Conservation (phyloP, 1,140 invertebrate species). For the Atta colombica region DNA sequence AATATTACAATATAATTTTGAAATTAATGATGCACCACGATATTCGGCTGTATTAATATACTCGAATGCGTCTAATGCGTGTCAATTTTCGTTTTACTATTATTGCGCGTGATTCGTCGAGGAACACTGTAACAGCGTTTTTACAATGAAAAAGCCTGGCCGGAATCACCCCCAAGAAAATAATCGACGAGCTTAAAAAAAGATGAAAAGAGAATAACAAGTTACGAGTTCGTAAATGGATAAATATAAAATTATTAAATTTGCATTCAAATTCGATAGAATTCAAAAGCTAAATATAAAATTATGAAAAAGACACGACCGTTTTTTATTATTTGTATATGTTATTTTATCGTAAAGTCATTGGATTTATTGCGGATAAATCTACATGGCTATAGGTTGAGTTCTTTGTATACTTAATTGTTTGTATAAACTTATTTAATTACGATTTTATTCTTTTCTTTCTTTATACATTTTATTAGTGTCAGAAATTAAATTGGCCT, state of each 20-base stretch:
- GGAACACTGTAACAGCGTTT: neutral
- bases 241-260: slow-evolving; percentile 21
- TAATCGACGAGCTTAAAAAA: neutral
- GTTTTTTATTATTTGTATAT: neutral
- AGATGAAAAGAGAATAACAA: neutral
- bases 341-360: slow-evolving; percentile 8
- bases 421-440: neutral
- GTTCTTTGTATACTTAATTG: neutral
- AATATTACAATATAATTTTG: neutral
- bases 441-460: neutral
- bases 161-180: neutral
- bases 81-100: neutral
- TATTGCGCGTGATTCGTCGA: neutral
- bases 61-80: neutral
- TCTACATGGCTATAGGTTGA: neutral
- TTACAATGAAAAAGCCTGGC: neutral
- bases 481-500: neutral
- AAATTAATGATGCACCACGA: neutral
- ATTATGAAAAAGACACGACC: neutral
- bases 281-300: slow-evolving; percentile 15
- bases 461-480: neutral
- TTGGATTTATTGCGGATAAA: neutral
- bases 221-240: neutral
- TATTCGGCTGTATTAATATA: neutral
- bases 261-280: slow-evolving; percentile 10